phyloP scores from a whole-genome alignment of 35 echinoderm and acorn worm species.

The Apostichopus californicus region DNA sequence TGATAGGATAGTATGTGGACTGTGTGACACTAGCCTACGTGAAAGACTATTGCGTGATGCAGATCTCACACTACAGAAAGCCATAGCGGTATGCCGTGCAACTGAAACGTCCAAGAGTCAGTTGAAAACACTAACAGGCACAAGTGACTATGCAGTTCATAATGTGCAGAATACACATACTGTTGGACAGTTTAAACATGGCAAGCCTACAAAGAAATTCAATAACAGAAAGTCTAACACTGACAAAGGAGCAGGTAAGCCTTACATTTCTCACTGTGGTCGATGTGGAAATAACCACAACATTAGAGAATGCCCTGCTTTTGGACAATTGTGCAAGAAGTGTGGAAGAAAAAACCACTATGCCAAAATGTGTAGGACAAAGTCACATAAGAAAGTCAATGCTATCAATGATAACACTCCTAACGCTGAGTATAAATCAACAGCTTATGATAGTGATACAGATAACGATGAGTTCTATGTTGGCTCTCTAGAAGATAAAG shows the following conservation, averaged over 20 bases:
- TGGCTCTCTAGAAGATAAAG: no score
- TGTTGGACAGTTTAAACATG: not conserved
- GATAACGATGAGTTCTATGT: no score
- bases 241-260: not conserved
- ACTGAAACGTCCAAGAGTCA: slow-evolving; percentile 5
- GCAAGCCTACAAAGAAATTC: not conserved
- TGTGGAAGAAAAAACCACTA: no score
- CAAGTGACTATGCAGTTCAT: not conserved
- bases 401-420: no score
- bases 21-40: not conserved
- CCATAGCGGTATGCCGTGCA: not conserved
- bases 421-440: no score
- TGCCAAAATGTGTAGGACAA: no score
- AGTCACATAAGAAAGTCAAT: no score
- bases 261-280: not conserved
- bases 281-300: no score
- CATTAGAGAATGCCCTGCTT: no score
- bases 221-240: not conserved
- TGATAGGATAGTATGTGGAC: slow-evolving; percentile 39
- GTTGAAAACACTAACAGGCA: not conserved
- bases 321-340: no score
- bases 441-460: no score
- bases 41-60: not conserved
- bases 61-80: slow-evolving; percentile 18
- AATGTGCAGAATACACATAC: not conserved